Percentiles rank a stretch among this genome's conserved stretches.
phyloP scores from a whole-genome alignment of 2,888 invertebrate species.

The Autographa pulchrina region DNA sequence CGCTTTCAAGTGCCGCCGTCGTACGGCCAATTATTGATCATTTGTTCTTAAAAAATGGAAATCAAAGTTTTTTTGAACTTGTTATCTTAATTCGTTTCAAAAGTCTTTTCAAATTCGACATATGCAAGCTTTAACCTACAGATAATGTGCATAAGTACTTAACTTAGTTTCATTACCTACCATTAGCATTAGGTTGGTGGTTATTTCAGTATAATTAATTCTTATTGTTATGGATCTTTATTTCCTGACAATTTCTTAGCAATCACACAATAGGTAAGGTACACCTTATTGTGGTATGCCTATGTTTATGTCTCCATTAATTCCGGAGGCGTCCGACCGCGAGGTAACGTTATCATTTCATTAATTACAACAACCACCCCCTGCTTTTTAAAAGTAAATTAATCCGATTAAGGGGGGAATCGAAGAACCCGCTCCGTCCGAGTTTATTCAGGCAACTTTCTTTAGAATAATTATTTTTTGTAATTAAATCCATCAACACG shows the following conservation, averaged over 20 bases:
- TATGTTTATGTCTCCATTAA: slow-evolving; percentile 68
- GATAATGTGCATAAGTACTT: too few relatives aligned
- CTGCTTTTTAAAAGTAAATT: slow-evolving; percentile 89
- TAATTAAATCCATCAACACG: slow-evolving; percentile 90
- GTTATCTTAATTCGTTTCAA: neutral
- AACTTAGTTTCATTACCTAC: too few relatives aligned
- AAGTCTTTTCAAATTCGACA: neutral
- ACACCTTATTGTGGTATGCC: slow-evolving; percentile 57
- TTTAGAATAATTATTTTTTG: slow-evolving; percentile 89
- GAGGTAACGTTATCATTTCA: slow-evolving; percentile 89
- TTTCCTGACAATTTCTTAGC: neutral
- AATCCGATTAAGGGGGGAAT: slow-evolving; percentile 89
- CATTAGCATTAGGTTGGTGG: too few relatives aligned
- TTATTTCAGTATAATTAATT: neutral
- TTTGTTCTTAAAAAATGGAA: slow-evolving; percentile 20
- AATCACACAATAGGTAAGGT: slow-evolving; percentile 21
- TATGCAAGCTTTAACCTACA: too few relatives aligned
- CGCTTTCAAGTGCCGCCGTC: slow-evolving; percentile 43
- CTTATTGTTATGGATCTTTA: neutral
- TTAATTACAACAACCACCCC: slow-evolving; percentile 88
- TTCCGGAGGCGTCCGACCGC: slow-evolving; percentile 81
- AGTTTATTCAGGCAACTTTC: slow-evolving; percentile 89
- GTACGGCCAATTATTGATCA: slow-evolving; percentile 45
- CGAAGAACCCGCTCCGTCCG: slow-evolving; percentile 88
- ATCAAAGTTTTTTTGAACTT: neutral